These are phyloP conservation scores for Pitta sordida DNA, from an alignment of 2,113 vertebrate species.

Conservation along the genomic window DNA sequence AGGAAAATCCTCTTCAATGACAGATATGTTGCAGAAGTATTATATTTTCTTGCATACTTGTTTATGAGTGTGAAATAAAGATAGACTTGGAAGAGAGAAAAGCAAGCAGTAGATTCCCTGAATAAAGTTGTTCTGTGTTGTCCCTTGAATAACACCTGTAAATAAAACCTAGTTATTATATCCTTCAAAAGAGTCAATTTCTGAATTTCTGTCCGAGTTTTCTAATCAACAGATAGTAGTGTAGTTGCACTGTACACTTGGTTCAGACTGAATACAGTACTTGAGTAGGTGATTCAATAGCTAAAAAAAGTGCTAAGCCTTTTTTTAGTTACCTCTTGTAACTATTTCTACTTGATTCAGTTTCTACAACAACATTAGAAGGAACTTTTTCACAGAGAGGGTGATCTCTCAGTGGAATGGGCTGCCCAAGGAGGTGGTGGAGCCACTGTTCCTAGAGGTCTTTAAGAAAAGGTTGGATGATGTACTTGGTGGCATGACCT, in stretches of 20 bases:
- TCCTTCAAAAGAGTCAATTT: not conserved
- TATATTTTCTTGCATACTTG: not conserved
- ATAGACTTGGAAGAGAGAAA: not conserved
- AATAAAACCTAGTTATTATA: not conserved
- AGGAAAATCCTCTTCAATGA: not conserved
- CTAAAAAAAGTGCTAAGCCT: not conserved
- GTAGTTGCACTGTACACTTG: not conserved
- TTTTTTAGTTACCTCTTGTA: accelerated
- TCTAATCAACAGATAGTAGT: not conserved
- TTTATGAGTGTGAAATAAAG: not conserved
- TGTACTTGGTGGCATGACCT: no score
- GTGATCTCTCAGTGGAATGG: no score
- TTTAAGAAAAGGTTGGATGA: no score
- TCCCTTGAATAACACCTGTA: not conserved
- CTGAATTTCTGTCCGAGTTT: no score
- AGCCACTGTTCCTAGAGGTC: no score
- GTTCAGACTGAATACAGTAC: not conserved
- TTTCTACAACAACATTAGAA: no score
- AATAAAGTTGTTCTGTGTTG: not conserved
- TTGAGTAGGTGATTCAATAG: not conserved
- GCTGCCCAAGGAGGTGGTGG: no score
- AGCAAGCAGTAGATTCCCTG: not conserved
- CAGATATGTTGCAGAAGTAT: not conserved
- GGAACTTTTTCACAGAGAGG: no score
- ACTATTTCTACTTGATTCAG: not conserved